Conservation (phyloP, 2,888 invertebrate genomes). For the Melanchra persicariae region DNA sequence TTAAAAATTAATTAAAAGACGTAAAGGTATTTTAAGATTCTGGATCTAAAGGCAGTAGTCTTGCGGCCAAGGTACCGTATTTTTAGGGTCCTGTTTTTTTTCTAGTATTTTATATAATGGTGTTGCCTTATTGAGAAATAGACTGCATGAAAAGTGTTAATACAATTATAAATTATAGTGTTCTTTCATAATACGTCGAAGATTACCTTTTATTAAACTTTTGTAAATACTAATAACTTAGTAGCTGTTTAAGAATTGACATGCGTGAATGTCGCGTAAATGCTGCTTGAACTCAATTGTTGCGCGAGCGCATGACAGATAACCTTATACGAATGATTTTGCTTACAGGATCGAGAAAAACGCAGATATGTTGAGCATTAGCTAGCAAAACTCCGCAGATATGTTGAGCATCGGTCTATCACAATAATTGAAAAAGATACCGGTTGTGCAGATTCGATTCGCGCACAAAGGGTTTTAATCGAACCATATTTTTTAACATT, state of each 20-base stretch:
- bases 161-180: neutral
- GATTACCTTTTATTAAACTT: neutral
- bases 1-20: neutral
- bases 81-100: neutral
- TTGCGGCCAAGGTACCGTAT: conserved; percentile 11
- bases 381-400: neutral
- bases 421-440: too few relatives aligned
- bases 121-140: neutral
- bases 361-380: neutral
- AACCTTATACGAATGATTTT: neutral
- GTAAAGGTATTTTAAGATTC: neutral
- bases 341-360: neutral
- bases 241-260: neutral
- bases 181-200: neutral
- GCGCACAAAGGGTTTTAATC: too few relatives aligned
- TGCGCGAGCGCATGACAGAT: neutral
- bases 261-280: neutral
- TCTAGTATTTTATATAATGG: neutral
- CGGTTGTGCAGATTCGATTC: too few relatives aligned
- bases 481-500: too few relatives aligned
- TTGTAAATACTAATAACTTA: neutral
- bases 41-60: conserved; percentile 3
- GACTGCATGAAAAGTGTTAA: neutral
- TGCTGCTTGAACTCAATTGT: neutral
- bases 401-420: too few relatives aligned